Evolutionary conservation across 2,113 vertebrate species (phyloP).

Genomic region (Silurus meridionalis): DNA sequence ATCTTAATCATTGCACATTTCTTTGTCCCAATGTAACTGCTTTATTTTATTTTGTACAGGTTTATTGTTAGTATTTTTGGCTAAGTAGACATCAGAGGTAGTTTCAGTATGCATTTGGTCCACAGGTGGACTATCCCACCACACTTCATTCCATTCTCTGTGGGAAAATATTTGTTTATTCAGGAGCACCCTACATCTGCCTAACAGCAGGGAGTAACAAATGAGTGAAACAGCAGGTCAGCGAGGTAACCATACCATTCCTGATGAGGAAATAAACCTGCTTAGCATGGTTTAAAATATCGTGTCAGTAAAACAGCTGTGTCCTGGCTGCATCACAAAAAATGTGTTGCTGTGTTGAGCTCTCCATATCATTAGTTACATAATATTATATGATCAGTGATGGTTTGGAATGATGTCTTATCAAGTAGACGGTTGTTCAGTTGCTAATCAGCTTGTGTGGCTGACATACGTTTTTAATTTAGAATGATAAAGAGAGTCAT

Average conservation of each 20-base stretch:
- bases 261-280: background rate
- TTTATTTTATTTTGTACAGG: background rate
- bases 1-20: background rate
- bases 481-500: background rate
- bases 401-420: background rate
- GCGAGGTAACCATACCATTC: background rate
- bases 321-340: background rate
- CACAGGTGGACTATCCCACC: conserved; percentile 5
- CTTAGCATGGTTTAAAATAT: background rate
- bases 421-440: background rate
- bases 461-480: background rate
- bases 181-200: conserved; percentile 11
- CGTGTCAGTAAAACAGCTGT: background rate
- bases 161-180: conserved; percentile 37
- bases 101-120: background rate
- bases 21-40: background rate
- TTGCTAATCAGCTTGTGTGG: too few species aligned
- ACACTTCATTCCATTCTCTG: background rate
- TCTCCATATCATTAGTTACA: background rate
- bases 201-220: conserved; percentile 19
- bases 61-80: background rate
- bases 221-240: background rate
- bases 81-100: conserved; percentile 13
- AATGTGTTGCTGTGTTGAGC: background rate
- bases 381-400: background rate